phyloP scores from a whole-genome alignment of 92 coral and sea anemone species.

The Pocillopora meandrina region DNA sequence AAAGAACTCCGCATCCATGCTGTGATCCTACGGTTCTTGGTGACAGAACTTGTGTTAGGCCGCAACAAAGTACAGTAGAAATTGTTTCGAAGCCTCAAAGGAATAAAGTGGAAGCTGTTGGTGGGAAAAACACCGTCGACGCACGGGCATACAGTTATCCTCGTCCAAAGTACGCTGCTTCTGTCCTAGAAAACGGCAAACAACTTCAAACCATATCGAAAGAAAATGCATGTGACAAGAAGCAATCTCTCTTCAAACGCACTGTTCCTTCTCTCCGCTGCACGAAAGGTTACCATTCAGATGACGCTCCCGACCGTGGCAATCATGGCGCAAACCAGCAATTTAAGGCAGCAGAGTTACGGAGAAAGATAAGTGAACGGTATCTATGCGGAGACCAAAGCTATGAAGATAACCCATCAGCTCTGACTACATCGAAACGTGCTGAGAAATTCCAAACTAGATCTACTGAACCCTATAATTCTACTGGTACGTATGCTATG shows the following conservation, averaged over 20 bases:
- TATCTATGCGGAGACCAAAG: constrained; percentile 41
- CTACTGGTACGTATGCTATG: background rate
- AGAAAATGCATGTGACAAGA: too few relatives aligned
- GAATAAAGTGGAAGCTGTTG: too few relatives aligned
- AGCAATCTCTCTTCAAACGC: too few relatives aligned
- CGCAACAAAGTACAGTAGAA: background rate
- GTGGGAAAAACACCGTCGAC: too few relatives aligned
- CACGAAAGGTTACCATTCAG: background rate
- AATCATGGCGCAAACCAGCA: background rate
- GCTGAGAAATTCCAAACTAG: background rate
- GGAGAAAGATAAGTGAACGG: constrained; percentile 13
- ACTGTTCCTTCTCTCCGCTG: background rate
- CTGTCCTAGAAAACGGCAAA: too few relatives aligned
- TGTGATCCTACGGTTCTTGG: background rate
- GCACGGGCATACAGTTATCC: too few relatives aligned
- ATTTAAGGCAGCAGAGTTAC: background rate
- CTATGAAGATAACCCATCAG: constrained; percentile 14
- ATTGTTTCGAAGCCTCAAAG: background rate
- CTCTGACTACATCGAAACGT: background rate
- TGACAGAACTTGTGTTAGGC: background rate
- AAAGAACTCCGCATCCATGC: background rate
- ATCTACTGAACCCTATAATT: background rate
- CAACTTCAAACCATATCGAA: too few relatives aligned
- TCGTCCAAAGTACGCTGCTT: too few relatives aligned
- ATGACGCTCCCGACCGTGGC: background rate